These are phyloP conservation scores for Caenorhabditis japonica DNA, from an alignment of 2,888 invertebrate genomes.

Conservation along the genomic window DNA sequence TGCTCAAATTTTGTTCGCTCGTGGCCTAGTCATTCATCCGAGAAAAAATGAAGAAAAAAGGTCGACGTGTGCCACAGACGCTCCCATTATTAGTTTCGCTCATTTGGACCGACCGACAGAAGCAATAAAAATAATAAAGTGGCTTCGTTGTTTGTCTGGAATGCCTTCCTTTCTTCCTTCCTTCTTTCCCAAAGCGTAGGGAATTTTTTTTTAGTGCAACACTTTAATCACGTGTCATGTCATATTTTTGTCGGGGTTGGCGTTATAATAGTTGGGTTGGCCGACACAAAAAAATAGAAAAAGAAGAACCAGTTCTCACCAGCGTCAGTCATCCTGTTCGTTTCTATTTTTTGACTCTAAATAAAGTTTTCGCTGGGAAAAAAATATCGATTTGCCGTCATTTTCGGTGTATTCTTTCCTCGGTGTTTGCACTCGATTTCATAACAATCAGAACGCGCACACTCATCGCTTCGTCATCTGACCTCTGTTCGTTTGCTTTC, in stretches of 20 bases:
- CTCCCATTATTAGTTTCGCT: conserved; percentile 52
- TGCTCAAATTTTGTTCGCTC: too few species aligned
- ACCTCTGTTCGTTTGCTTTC: conserved; percentile 23
- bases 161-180: conserved; percentile 20
- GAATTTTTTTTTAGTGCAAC: conserved; percentile 32
- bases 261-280: too few species aligned
- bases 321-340: not conserved
- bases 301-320: conserved; percentile 10
- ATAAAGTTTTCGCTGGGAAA: conserved; percentile 7
- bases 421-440: conserved; percentile 37
- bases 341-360: not conserved
- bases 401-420: conserved; percentile 1
- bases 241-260: conserved; percentile 25
- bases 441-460: conserved; percentile 16
- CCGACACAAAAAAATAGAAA: conserved; percentile 7
- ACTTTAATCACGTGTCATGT: conserved; percentile 20
- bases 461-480: conserved; percentile 45
- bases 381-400: conserved; percentile 9
- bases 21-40: too few species aligned
- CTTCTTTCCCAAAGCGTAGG: too few species aligned
- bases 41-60: conserved; percentile 6
- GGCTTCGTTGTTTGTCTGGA: conserved; percentile 51
- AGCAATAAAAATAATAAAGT: conserved; percentile 52
- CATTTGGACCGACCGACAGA: conserved; percentile 35
- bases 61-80: conserved; percentile 22